Conservation (phyloP, 2,888 invertebrate species). For the Polydrusus pterygomalis region DNA sequence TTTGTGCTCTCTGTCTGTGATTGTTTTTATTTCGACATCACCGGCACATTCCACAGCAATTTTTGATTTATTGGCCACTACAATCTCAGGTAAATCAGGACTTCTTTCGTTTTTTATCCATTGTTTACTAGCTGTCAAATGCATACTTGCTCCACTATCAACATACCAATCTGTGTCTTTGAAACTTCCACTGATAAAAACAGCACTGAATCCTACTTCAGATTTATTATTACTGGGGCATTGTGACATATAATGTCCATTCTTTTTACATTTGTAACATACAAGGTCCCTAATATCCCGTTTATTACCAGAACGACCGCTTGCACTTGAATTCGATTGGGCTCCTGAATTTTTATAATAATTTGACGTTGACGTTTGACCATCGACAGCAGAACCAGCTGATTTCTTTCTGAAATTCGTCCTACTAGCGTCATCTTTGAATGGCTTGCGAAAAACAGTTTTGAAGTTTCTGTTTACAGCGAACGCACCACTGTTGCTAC, state of each 20-base stretch:
- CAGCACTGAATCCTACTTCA: constrained; percentile 58
- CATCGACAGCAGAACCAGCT: too few relatives aligned
- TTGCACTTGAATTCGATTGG: too few relatives aligned
- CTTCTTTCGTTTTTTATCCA: constrained; percentile 44
- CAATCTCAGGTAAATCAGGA: not conserved
- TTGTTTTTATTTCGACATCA: constrained; percentile 56
- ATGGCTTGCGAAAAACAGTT: too few relatives aligned
- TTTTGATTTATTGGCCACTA: constrained; percentile 56
- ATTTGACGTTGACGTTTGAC: too few relatives aligned
- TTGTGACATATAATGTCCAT: constrained; percentile 37
- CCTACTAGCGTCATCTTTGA: constrained; percentile 2
- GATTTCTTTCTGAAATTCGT: too few relatives aligned
- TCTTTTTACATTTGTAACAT: constrained; percentile 43
- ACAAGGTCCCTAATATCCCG: not conserved
- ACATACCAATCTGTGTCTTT: constrained; percentile 62
- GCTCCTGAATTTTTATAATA: too few relatives aligned
- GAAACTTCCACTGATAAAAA: constrained; percentile 57
- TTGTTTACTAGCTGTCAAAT: constrained; percentile 58
- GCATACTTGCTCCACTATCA: constrained; percentile 61
- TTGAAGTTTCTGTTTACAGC: not conserved
- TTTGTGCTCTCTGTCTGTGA: too few relatives aligned
- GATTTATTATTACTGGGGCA: constrained; percentile 22
- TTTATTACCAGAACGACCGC: too few relatives aligned
- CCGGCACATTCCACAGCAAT: constrained; percentile 56
- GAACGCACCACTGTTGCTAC: not conserved